phyloP scores from a whole-genome alignment of 2,888 invertebrate genomes.

The Drosophila pullipes region DNA sequence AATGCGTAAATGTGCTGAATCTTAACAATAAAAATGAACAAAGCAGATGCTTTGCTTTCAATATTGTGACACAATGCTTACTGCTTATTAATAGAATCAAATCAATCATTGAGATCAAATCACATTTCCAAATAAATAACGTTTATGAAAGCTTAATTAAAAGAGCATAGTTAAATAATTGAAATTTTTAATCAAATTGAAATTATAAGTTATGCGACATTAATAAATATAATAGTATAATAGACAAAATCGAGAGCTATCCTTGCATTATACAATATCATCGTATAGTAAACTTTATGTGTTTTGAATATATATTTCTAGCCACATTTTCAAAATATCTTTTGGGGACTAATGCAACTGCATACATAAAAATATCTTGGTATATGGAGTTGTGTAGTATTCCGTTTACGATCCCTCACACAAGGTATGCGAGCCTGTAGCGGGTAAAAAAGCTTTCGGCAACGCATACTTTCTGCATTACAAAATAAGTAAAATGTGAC shows the following conservation, averaged over 20 bases:
- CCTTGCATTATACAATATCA: too few species aligned
- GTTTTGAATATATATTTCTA: not conserved
- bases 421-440: not conserved
- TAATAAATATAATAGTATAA: not conserved
- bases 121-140: not conserved
- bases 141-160: not conserved
- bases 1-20: not conserved
- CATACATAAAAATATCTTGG: not conserved
- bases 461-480: not conserved
- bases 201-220: not conserved
- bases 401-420: not conserved
- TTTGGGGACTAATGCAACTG: not conserved
- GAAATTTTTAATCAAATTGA: not conserved
- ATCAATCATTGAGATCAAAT: not conserved
- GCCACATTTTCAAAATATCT: not conserved
- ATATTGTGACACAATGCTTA: not conserved
- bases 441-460: not conserved
- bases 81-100: not conserved
- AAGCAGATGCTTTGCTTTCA: not conserved
- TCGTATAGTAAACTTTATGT: too few species aligned
- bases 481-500: too few species aligned
- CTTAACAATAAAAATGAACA: not conserved
- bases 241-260: not conserved
- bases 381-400: not conserved
- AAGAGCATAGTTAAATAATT: not conserved